Conservation (phyloP, 2,888 invertebrate genomes). For the Sarcophaga variegata region DNA sequence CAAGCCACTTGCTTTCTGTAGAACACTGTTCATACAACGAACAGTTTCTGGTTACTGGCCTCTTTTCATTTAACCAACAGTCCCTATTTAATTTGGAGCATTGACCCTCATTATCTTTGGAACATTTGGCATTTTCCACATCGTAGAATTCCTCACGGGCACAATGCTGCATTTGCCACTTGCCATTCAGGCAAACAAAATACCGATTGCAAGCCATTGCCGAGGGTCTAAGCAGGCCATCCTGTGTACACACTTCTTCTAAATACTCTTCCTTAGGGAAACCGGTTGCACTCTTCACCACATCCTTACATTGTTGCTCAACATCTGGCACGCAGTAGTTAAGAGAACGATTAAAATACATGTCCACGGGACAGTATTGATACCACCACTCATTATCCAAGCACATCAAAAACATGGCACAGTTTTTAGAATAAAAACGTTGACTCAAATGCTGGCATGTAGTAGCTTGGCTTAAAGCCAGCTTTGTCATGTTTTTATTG, state of each 20-base stretch:
- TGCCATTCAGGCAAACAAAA: slow-evolving; percentile 66
- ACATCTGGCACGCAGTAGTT: slow-evolving; percentile 77
- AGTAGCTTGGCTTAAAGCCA: not conserved
- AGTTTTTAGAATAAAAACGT: slow-evolving; percentile 72
- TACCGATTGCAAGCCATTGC: slow-evolving; percentile 71
- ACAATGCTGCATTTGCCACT: slow-evolving; percentile 70
- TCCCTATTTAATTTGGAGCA: slow-evolving; percentile 31
- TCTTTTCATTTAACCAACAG: slow-evolving; percentile 67
- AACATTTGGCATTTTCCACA: slow-evolving; percentile 67
- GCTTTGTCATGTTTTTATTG: not conserved
- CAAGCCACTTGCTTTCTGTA: slow-evolving; percentile 70
- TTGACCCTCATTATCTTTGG: slow-evolving; percentile 52
- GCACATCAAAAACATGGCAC: slow-evolving; percentile 77
- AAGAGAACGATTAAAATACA: slow-evolving; percentile 75
- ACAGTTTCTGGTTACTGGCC: slow-evolving; percentile 69
- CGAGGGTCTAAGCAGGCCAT: slow-evolving; percentile 71
- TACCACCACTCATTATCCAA: slow-evolving; percentile 77
- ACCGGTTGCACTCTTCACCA: not conserved
- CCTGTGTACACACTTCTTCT: slow-evolving; percentile 71
- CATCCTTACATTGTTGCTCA: slow-evolving; percentile 69
- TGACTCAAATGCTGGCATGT: slow-evolving; percentile 71
- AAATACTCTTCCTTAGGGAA: slow-evolving; percentile 53
- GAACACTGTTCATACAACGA: slow-evolving; percentile 70
- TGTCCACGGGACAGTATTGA: slow-evolving; percentile 76
- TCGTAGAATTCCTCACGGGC: slow-evolving; percentile 68